Base-by-base conservation (phyloP, 2,797 vertebrate genomes). In the Avahi laniger region DNA sequence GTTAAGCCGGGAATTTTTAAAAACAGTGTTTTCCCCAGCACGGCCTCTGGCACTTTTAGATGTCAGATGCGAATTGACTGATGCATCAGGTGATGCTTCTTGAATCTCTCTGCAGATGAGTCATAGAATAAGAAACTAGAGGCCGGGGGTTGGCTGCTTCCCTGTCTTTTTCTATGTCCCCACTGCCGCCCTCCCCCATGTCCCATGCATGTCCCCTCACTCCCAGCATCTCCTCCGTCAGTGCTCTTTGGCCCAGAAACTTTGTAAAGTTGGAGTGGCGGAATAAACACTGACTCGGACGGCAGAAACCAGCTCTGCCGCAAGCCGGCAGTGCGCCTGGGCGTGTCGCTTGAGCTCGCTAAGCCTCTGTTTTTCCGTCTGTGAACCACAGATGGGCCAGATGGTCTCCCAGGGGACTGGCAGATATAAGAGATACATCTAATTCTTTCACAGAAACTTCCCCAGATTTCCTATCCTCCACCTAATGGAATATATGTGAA, bases 161-260 rank as follows among this genome's bases (percentile, higher is more conserved):
- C 24, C 24, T 10, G 0, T 15, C 24, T 28, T 69, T 24, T 5
- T 33, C 33, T 30, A 4, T n/a, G 41, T 48, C 38, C 52, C 69
- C n/a, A 48, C 65, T 1, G 4, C 35, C 80, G 2, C 46, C 52
- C 46, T 50, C 22, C 15, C 14, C 17, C 0, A 6, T 6, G 1
- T 28, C 38, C 38, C 6, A 22, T 30, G n/a, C 9, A 22, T 0
- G 5, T 38, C 7, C 43, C 2, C 33, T 70, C 12, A 20, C 4
- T 6, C 7, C 41, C 20, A 6, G 17, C 11, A 7, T 73, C 20
- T 38, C 24, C 18, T 4, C 33, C 15, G 1, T 35, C 10, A 2
- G 30, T 59, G 46, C 5, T 69, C 43, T 73, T 33, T n/a, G 65
- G 12, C 11, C 8, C 20, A 24, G 7, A 83, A 93, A 57, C 4